phyloP scores from a whole-genome alignment of 2,888 invertebrate species.

The Mythimna pallens region DNA sequence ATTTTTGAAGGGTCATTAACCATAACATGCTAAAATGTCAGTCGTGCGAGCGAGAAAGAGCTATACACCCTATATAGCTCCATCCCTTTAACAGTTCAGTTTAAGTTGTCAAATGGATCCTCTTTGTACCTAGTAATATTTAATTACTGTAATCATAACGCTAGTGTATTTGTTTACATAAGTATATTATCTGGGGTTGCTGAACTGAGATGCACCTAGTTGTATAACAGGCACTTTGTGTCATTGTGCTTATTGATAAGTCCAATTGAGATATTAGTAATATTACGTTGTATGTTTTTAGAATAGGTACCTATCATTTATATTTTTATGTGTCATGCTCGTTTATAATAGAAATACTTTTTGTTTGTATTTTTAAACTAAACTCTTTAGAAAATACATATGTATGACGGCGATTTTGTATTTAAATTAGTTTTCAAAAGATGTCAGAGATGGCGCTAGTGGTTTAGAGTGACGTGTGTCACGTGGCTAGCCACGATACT shows the following conservation, averaged over 20 bases:
- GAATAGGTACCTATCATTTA: constrained; percentile 18
- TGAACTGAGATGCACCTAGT: constrained; percentile 70
- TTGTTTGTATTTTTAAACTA: neutral
- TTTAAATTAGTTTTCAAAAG: too few species aligned
- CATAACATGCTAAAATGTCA: too few species aligned
- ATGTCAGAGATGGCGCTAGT: too few species aligned
- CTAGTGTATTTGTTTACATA: constrained; percentile 65
- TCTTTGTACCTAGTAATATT: constrained; percentile 4
- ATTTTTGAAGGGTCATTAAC: neutral
- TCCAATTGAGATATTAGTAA: constrained; percentile 38
- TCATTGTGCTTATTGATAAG: constrained; percentile 56
- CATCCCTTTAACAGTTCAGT: too few species aligned
- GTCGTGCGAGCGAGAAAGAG: too few species aligned
- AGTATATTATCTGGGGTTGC: constrained; percentile 71
- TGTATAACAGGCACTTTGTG: constrained; percentile 53
- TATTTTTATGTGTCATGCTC: constrained; percentile 6
- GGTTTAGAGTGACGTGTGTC: too few species aligned
- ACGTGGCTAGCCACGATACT: too few species aligned
- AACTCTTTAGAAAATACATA: too few species aligned
- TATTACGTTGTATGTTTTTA: constrained; percentile 24
- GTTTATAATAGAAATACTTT: neutral
- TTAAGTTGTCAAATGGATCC: too few species aligned
- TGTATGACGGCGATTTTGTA: too few species aligned
- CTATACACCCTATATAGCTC: too few species aligned
- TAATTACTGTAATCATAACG: constrained; percentile 50